phyloP scores from a whole-genome alignment of 2,113 vertebrate species.

The Cariama cristata region DNA sequence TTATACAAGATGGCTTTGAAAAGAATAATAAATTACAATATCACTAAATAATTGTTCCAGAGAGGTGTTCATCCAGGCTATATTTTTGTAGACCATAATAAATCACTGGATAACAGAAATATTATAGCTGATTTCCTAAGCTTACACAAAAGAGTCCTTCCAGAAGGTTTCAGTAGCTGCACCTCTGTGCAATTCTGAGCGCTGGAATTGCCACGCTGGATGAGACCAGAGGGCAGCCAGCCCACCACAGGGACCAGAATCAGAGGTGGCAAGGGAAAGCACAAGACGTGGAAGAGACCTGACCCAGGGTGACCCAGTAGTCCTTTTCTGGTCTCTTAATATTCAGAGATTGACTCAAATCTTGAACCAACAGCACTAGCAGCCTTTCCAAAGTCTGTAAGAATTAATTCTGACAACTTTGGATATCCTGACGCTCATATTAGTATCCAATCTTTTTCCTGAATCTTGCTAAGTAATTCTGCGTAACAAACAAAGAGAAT shows the following conservation, averaged over 20 bases:
- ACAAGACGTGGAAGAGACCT: background rate
- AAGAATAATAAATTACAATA: slow-evolving; percentile 69
- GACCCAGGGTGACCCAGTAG: background rate
- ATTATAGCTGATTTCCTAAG: slow-evolving; percentile 31
- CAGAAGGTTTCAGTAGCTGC: slow-evolving; percentile 38
- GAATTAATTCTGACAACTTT: slow-evolving; percentile 57
- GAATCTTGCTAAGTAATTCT: slow-evolving; percentile 39
- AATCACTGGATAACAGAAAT: slow-evolving; percentile 64
- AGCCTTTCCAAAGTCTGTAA: slow-evolving; percentile 22
- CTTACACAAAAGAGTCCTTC: slow-evolving; percentile 29
- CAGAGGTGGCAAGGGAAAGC: background rate
- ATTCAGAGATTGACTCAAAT: background rate
- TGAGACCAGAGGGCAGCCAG: slow-evolving; percentile 10
- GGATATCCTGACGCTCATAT: slow-evolving; percentile 3
- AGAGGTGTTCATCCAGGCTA: slow-evolving; percentile 62
- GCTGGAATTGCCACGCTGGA: slow-evolving; percentile 11
- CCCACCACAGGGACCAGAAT: background rate
- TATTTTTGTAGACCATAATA: slow-evolving; percentile 61
- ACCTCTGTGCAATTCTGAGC: background rate
- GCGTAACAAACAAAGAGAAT: slow-evolving; percentile 18
- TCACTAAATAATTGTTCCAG: slow-evolving; percentile 64
- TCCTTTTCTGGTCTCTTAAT: background rate
- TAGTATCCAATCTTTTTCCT: slow-evolving; percentile 19
- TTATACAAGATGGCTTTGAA: slow-evolving; percentile 52
- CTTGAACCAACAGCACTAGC: background rate